Evolutionary conservation across 2,888 invertebrate genomes (phyloP).

Genomic region (Glomeris marginata): DNA sequence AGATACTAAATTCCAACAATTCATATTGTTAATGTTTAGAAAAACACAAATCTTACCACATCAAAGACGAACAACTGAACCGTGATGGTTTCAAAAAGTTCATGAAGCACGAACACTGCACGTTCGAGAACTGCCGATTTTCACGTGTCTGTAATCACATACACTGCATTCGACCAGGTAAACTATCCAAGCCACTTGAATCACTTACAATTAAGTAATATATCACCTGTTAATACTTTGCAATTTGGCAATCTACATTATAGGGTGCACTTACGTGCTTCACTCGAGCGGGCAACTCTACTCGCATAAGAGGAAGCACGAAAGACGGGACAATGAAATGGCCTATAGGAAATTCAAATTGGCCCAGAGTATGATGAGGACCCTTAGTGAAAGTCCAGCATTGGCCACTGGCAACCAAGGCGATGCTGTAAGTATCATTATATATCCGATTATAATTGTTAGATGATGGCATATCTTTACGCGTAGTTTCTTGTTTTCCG

Average conservation of each 20-base stretch:
- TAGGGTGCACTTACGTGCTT: slow-evolving; percentile 82
- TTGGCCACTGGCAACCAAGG: not conserved
- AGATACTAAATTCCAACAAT: too few relatives aligned
- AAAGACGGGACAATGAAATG: slow-evolving; percentile 79
- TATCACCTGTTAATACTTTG: too few relatives aligned
- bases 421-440: slow-evolving; percentile 12
- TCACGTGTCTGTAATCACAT: slow-evolving; percentile 94
- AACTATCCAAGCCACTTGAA: slow-evolving; percentile 13
- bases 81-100: slow-evolving; percentile 97
- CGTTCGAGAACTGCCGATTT: slow-evolving; percentile 80
- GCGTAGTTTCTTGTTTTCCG: not conserved
- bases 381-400: slow-evolving; percentile 15
- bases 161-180: slow-evolving; percentile 69
- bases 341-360: slow-evolving; percentile 63
- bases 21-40: too few relatives aligned
- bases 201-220: too few relatives aligned
- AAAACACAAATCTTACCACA: slow-evolving; percentile 96
- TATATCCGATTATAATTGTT: too few relatives aligned
- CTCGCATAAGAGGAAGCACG: slow-evolving; percentile 95
- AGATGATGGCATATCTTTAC: too few relatives aligned
- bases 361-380: slow-evolving; percentile 39
- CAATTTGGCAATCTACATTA: not conserved
- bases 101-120: slow-evolving; percentile 90
- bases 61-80: slow-evolving; percentile 88
- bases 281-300: slow-evolving; percentile 94